A percentile compares a stretch with the other conserved stretches of the same genome.
Evolutionary conservation across 2,888 invertebrate genomes (phyloP).

Genomic region (Disparrhopalites patrizii): DNA sequence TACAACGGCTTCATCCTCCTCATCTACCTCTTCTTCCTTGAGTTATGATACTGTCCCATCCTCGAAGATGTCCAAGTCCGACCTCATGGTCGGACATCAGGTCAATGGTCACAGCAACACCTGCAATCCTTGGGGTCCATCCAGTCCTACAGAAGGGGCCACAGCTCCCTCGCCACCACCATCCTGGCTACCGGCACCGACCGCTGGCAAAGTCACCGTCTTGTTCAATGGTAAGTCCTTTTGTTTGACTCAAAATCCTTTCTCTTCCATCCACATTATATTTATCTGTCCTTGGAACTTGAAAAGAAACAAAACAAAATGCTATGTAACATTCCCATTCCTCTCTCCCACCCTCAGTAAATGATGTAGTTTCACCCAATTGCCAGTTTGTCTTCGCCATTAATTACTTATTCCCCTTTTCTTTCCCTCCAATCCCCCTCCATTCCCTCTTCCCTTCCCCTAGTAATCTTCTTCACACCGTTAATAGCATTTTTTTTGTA

Average conservation of each 20-base stretch:
- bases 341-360: too few relatives aligned
- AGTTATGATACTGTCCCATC: neutral
- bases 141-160: constrained; percentile 70
- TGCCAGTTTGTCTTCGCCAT: too few relatives aligned
- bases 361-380: too few relatives aligned
- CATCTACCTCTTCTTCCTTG: neutral
- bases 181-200: constrained; percentile 61
- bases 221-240: constrained; percentile 70
- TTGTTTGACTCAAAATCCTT: too few relatives aligned
- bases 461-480: too few relatives aligned
- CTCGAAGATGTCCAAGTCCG: neutral
- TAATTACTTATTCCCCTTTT: too few relatives aligned
- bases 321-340: too few relatives aligned
- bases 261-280: too few relatives aligned
- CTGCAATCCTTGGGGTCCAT: constrained; percentile 61
- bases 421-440: too few relatives aligned
- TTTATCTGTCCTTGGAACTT: neutral
- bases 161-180: constrained; percentile 57
- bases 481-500: too few relatives aligned
- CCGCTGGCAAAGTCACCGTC: constrained; percentile 66
- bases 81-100: neutral
- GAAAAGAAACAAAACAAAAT: too few relatives aligned
- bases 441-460: too few relatives aligned
- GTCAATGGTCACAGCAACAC: neutral
- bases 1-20: neutral